Evolutionary conservation across 2,888 invertebrate genomes (phyloP).

Genomic region (Hyposoter didymator): DNA sequence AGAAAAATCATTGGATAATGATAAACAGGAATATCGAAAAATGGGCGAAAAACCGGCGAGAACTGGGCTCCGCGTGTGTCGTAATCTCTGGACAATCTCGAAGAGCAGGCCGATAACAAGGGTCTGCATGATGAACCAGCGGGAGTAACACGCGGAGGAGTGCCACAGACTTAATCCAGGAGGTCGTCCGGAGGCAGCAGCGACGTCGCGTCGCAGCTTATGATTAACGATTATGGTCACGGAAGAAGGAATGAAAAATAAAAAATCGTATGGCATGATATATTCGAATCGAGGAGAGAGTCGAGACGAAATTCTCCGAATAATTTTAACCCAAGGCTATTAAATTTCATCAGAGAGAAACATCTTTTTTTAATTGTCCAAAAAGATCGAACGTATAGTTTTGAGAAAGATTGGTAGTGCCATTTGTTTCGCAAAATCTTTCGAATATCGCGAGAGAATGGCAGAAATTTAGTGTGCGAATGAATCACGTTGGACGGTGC

Average conservation of each 20-base stretch:
- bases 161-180: slow-evolving; percentile 61
- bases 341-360: background rate
- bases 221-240: slow-evolving; percentile 65
- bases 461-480: slow-evolving; percentile 36
- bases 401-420: background rate
- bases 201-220: slow-evolving; percentile 50
- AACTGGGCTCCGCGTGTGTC: background rate
- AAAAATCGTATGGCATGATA: slow-evolving; percentile 37
- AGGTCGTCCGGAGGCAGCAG: slow-evolving; percentile 48
- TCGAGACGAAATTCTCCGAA: slow-evolving; percentile 56
- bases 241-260: slow-evolving; percentile 52
- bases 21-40: slow-evolving; percentile 10
- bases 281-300: slow-evolving; percentile 38
- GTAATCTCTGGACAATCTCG: slow-evolving; percentile 2
- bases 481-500: slow-evolving; percentile 53
- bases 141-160: slow-evolving; percentile 40
- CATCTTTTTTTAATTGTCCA: background rate
- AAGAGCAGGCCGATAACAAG: slow-evolving; percentile 22
- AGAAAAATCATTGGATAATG: background rate
- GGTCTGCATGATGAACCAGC: slow-evolving; percentile 32
- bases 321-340: slow-evolving; percentile 46
- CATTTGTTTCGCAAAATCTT: background rate
- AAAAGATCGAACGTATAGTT: background rate
- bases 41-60: background rate
- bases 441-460: slow-evolving; percentile 16